Conservation (phyloP, 2,888 invertebrate species). For the Hydrotaea diabolus region DNA sequence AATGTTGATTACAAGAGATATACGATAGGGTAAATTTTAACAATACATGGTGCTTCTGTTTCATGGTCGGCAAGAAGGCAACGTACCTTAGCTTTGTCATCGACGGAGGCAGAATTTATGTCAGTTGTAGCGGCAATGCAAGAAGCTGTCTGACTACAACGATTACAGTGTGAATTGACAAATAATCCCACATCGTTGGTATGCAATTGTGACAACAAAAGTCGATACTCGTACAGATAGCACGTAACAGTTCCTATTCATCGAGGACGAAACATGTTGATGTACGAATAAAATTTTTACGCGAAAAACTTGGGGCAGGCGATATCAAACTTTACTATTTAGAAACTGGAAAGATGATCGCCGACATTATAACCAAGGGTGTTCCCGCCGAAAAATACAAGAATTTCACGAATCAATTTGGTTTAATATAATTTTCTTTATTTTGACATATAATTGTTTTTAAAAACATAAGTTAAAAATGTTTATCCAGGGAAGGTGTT, state of each 20-base stretch:
- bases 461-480: not conserved
- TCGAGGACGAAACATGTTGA: no score
- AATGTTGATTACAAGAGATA: conserved; percentile 50
- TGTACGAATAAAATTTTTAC: no score
- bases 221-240: no score
- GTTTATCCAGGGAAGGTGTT: conserved; percentile 19
- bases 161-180: no score
- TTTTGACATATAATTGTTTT: no score
- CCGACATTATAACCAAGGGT: not conserved
- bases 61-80: conserved; percentile 61
- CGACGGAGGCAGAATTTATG: no score
- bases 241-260: no score
- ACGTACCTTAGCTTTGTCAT: conserved; percentile 58
- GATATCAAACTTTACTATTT: not conserved
- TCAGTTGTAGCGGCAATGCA: no score
- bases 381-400: not conserved
- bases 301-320: not conserved
- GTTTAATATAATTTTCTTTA: not conserved
- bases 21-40: conserved; percentile 60
- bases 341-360: not conserved
- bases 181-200: no score
- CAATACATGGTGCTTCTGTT: conserved; percentile 52
- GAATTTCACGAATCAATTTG: not conserved
- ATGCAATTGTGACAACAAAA: no score
- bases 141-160: no score